Percentiles rank a stretch among this genome's conserved stretches.
Conservation (phyloP, 2,888 invertebrate genomes). For the Chorisops tibialis region DNA sequence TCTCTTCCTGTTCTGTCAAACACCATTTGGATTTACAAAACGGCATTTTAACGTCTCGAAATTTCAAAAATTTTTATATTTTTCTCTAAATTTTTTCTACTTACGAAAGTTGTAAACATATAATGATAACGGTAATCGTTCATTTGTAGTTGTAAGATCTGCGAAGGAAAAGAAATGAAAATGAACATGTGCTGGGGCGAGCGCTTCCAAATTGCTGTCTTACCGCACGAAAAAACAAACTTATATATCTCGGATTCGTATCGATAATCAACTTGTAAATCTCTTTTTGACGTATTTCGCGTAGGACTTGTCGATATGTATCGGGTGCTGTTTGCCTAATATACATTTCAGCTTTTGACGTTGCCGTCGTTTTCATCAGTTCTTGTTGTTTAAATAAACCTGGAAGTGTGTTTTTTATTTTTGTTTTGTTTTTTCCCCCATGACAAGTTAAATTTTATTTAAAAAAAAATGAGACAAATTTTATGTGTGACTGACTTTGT, state of each 20-base stretch:
- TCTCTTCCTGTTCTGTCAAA: too few species aligned
- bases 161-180: conserved; percentile 46
- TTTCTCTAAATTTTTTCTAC: conserved; percentile 54
- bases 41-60: too few species aligned
- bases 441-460: too few species aligned
- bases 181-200: background rate
- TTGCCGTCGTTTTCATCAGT: conserved; percentile 68
- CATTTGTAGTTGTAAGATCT: conserved; percentile 94
- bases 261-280: conserved; percentile 87
- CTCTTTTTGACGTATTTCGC: conserved; percentile 73
- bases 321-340: conserved; percentile 70
- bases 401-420: too few species aligned
- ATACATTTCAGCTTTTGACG: conserved; percentile 69
- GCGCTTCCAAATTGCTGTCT: conserved; percentile 48
- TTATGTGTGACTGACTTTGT: too few species aligned
- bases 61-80: too few species aligned
- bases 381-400: conserved; percentile 83
- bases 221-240: conserved; percentile 82
- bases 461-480: too few species aligned
- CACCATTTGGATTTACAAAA: too few species aligned
- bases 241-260: conserved; percentile 76
- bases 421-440: too few species aligned
- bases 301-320: conserved; percentile 64
- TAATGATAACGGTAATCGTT: conserved; percentile 93
- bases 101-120: conserved; percentile 91